phyloP scores from a whole-genome alignment of 2,113 vertebrate genomes.

The Otus sunia region DNA sequence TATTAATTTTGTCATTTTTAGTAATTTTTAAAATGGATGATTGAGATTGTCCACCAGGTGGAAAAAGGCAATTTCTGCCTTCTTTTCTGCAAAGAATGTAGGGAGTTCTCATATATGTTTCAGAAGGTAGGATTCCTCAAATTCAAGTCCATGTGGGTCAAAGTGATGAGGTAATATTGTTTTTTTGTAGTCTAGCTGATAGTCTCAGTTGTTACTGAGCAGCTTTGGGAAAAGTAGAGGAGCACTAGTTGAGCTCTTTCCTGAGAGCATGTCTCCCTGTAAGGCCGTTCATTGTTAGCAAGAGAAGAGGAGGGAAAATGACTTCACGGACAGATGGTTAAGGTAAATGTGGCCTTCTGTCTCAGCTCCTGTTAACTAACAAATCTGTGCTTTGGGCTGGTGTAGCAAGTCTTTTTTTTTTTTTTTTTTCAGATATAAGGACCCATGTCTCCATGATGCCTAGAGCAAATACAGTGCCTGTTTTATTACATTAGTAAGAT shows the following conservation, averaged over 20 bases:
- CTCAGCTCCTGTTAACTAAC: background rate
- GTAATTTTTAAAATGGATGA: background rate
- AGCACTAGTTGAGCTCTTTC: background rate
- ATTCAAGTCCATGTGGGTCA: background rate
- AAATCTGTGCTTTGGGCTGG: background rate
- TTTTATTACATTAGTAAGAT: background rate
- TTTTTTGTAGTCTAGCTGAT: background rate
- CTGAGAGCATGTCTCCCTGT: rapidly evolving
- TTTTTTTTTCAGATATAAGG: background rate
- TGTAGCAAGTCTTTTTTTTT: background rate
- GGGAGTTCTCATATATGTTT: background rate
- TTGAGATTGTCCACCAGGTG: background rate
- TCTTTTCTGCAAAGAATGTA: background rate
- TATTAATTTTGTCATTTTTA: background rate
- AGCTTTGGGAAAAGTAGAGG: background rate
- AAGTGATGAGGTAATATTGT: background rate
- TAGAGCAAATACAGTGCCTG: background rate
- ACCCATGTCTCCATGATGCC: background rate
- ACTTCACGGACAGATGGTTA: background rate
- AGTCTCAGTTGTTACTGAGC: background rate
- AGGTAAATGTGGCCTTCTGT: background rate
- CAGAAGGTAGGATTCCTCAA: background rate
- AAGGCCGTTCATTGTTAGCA: background rate
- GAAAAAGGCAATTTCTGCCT: background rate
- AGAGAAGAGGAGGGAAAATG: background rate